Conservation (phyloP, 92 coral and sea anemone species). For the Epizoanthus illoricatus region DNA sequence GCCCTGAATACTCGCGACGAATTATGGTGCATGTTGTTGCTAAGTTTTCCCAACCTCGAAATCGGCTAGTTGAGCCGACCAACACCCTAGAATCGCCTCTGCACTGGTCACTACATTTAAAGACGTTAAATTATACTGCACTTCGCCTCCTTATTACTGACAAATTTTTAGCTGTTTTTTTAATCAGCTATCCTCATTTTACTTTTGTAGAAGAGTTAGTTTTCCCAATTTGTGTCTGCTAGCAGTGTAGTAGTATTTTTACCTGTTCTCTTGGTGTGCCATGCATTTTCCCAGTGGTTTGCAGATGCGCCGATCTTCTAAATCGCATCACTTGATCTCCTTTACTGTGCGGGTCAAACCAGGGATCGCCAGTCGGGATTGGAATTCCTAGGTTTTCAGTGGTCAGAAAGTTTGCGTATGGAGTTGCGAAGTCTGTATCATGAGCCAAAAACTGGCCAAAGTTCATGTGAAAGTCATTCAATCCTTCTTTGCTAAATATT, state of each 20-base stretch:
- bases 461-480: constrained; percentile 92
- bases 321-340: constrained; percentile 96
- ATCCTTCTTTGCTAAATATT: constrained; percentile 70
- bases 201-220: not conserved
- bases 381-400: constrained; percentile 92
- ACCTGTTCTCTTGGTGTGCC: constrained; percentile 96
- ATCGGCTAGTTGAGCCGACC: too few relatives aligned
- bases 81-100: not conserved
- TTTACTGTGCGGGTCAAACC: constrained; percentile 94
- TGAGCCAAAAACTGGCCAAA: constrained; percentile 97
- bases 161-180: too few relatives aligned
- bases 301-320: constrained; percentile 89
- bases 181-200: not conserved
- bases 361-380: constrained; percentile 90
- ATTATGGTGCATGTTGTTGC: too few relatives aligned
- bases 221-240: not conserved
- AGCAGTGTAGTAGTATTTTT: not conserved
- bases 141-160: too few relatives aligned
- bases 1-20: too few relatives aligned
- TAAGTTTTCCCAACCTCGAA: too few relatives aligned
- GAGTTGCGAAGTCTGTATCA: constrained; percentile 97
- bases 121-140: not conserved
- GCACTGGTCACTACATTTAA: not conserved
- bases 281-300: constrained; percentile 90
- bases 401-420: constrained; percentile 92